phyloP scores from a whole-genome alignment of 2,797 vertebrate genomes.

The Sebastes hubbsi region DNA sequence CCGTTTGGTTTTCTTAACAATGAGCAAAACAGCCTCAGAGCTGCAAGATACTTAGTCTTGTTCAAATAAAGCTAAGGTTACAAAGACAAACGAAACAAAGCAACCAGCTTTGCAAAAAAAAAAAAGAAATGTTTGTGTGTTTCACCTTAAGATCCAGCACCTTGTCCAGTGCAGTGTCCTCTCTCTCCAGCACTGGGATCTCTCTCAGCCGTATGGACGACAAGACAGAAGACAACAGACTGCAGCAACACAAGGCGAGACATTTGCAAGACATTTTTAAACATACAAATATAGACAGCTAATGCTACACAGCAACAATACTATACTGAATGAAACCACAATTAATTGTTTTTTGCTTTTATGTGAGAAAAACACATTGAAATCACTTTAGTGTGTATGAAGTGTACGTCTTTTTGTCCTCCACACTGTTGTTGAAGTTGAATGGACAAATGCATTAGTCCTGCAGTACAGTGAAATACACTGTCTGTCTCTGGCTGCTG shows the following conservation, averaged over 20 bases:
- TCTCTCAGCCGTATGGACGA: constrained; percentile 91
- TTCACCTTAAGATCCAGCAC: constrained; percentile 83
- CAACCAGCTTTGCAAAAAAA: neutral
- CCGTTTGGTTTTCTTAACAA: neutral
- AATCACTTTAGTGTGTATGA: constrained; percentile 5
- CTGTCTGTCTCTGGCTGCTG: constrained; percentile 36
- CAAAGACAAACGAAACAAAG: neutral
- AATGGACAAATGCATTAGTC: constrained; percentile 53
- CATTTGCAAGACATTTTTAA: neutral
- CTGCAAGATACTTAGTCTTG: neutral
- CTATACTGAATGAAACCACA: neutral
- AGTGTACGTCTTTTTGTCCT: constrained; percentile 13
- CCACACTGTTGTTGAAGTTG: constrained; percentile 32
- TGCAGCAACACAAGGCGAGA: constrained; percentile 90
- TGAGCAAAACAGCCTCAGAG: neutral
- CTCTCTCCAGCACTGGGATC: constrained; percentile 88
- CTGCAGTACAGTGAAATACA: constrained; percentile 41
- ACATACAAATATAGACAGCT: neutral
- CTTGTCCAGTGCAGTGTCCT: constrained; percentile 88
- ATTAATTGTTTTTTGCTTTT: too few species aligned
- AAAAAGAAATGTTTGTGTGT: constrained; percentile 20
- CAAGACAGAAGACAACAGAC: constrained; percentile 89
- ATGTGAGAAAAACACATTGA: neutral
- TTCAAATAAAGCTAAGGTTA: neutral
- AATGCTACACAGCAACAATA: neutral